Conservation (phyloP, 1,140 invertebrate species). For the Pomacea maculata region DNA sequence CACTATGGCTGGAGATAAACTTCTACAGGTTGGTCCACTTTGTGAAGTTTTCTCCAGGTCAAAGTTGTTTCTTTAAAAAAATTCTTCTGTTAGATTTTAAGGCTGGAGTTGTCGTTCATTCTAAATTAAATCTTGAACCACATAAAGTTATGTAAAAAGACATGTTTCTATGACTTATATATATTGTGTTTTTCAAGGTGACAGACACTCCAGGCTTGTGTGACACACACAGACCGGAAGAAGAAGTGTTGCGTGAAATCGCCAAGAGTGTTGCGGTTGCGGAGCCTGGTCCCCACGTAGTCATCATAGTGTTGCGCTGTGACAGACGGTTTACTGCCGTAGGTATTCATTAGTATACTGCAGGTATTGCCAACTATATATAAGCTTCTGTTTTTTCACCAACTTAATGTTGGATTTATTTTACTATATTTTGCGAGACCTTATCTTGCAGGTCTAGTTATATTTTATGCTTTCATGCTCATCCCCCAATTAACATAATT, state of each 20-base stretch:
- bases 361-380: neutral
- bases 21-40: neutral
- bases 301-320: conserved; percentile 26
- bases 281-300: conserved; percentile 32
- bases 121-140: no score
- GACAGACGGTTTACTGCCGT: conserved; percentile 26
- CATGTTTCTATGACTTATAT: no score
- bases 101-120: no score
- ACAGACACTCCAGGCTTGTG: conserved; percentile 33
- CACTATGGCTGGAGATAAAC: neutral
- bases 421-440: neutral
- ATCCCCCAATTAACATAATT: no score
- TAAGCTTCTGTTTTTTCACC: neutral
- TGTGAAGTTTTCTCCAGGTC: no score
- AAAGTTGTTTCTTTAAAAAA: no score
- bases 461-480: no score
- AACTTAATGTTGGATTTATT: neutral
- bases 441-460: neutral
- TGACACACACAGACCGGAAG: conserved; percentile 28
- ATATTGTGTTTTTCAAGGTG: neutral
- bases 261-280: conserved; percentile 31
- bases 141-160: no score
- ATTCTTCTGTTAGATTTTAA: no score
- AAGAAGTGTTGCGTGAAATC: conserved; percentile 23
- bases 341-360: neutral